Evolutionary conservation across 2,797 vertebrate genomes (phyloP).

Genomic region (Pygocentrus nattereri): DNA sequence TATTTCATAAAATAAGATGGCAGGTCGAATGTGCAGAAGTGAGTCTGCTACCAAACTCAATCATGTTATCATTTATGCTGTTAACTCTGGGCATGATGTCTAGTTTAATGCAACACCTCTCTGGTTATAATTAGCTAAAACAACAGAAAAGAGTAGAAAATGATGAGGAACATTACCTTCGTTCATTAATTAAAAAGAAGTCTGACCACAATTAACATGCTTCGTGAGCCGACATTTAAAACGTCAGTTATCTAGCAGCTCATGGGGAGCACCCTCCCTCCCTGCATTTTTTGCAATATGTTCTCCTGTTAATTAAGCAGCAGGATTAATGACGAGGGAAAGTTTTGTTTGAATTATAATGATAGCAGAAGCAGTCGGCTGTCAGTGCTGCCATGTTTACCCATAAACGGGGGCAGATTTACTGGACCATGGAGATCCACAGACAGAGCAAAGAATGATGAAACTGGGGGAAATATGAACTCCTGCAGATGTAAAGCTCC

Average conservation of each 20-base stretch:
- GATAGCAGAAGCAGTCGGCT: slow-evolving; percentile 49
- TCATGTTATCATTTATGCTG: background rate
- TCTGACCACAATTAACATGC: slow-evolving; percentile 28
- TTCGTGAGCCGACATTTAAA: slow-evolving; percentile 38
- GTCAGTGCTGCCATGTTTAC: slow-evolving; percentile 57
- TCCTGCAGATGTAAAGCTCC: slow-evolving; percentile 34
- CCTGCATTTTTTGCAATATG: slow-evolving; percentile 37
- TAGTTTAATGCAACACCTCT: slow-evolving; percentile 9
- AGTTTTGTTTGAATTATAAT: slow-evolving; percentile 53
- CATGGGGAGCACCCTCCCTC: slow-evolving; percentile 16
- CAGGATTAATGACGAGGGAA: slow-evolving; percentile 53
- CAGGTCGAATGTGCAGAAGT: background rate
- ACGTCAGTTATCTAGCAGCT: slow-evolving; percentile 26
- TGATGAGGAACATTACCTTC: slow-evolving; percentile 32
- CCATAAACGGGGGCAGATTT: slow-evolving; percentile 56
- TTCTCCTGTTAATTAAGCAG: slow-evolving; percentile 53
- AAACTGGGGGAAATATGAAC: slow-evolving; percentile 56
- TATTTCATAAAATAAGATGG: slow-evolving; percentile 29
- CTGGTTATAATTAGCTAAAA: slow-evolving; percentile 30
- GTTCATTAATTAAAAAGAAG: slow-evolving; percentile 25
- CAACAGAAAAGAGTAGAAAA: slow-evolving; percentile 22
- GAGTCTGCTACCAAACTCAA: background rate
- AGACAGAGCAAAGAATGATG: slow-evolving; percentile 55
- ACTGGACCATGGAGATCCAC: slow-evolving; percentile 51
- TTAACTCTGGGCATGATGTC: background rate